Evolutionary conservation across 2,113 vertebrate genomes (phyloP).

Genomic region (Poeciliopsis occidentalis): DNA sequence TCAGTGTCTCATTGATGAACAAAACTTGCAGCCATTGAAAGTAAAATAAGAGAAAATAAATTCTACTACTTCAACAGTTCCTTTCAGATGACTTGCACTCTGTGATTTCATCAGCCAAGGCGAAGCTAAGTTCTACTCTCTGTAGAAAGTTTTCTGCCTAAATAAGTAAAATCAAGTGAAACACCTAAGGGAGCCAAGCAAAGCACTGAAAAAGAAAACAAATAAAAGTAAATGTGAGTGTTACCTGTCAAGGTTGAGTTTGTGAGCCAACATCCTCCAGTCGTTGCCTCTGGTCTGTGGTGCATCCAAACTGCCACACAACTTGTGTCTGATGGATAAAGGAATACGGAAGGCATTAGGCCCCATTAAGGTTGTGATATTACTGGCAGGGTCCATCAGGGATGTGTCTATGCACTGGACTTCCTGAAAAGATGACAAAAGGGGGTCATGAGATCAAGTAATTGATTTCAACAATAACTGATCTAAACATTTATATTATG

Average conservation of each 20-base stretch:
- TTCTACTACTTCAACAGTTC: background rate
- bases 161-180: background rate
- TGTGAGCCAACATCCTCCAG: conserved; percentile 98
- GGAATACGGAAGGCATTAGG: conserved; percentile 96
- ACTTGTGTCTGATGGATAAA: conserved; percentile 94
- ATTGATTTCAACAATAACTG: background rate
- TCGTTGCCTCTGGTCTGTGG: conserved; percentile 97
- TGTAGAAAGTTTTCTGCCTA: background rate
- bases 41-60: background rate
- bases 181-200: background rate
- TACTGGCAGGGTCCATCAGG: conserved; percentile 87
- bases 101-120: background rate
- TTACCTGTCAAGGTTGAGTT: conserved; percentile 95
- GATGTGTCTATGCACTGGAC: conserved; percentile 88
- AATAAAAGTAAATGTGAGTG: background rate
- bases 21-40: background rate
- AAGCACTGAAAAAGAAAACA: background rate
- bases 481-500: background rate
- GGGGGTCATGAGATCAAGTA: background rate
- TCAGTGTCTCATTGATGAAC: too few relatives aligned
- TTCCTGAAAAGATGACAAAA: conserved; percentile 79
- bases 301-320: conserved; percentile 96
- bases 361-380: conserved; percentile 90
- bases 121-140: background rate
- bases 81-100: background rate